Evolutionary conservation across 2,888 invertebrate species (phyloP), one percentile per base, ranked within the genome.

Genomic region (Podotricha telesiphe): DNA sequence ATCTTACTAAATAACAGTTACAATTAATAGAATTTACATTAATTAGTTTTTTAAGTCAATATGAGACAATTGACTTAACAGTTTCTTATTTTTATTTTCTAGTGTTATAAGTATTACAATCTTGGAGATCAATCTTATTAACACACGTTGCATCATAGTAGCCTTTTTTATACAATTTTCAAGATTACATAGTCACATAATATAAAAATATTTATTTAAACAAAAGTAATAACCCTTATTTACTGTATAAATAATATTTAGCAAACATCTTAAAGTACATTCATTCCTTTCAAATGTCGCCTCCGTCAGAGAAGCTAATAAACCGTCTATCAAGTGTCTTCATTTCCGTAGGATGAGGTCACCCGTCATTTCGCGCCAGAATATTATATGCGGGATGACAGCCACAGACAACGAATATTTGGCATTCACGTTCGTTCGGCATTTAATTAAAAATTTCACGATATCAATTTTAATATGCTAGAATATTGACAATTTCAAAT

Each of bases 281-380:
- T 28, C 28, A n/a, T 48, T 50, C 34, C 47, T 19, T 48, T 22
- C n/a, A 11, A 61, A 19, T 48, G 58, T 66, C 47, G 58, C 42
- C 58, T 56, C 42, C 40, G 65, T 51, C 17, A 15, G 34, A 62
- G 61, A 59, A 55, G 17, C 62, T 69, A 69, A 67, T 70, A 65
- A 65, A 68, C 62, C 65, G 70, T 65, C 69, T 65, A 62, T 67
- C 67, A 67, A 68, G 66, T 56, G 61, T 64, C 47, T 62, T 69
- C 64, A 77, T 79, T 79, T 79, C 77, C 79, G 77, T 67, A 67
- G 74, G 69, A 76, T 79, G 78, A 78, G 73, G 77, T 79, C 81
- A 82, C 74, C 61, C 59, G 62, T 70, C 65, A 71, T 55, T 65
- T 65, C 56, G 62, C 59, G 56, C 66, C 55, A 69, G 69, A 77